Base-by-base conservation (phyloP, 2,113 vertebrate genomes). In the Cinclus mexicanus region DNA sequence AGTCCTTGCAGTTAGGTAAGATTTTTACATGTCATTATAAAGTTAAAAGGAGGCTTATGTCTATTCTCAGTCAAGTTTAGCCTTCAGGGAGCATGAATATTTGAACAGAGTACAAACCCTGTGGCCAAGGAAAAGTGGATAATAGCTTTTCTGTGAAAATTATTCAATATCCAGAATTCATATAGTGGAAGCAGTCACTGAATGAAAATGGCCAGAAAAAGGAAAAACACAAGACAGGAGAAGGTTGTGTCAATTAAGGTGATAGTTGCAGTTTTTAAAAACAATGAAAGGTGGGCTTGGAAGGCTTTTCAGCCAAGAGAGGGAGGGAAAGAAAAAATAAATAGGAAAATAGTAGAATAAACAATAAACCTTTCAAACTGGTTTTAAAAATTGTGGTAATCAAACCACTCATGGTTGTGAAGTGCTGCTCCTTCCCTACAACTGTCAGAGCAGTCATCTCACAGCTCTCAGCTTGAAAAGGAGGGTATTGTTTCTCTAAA, bases 61-160 rank as follows among this genome's bases (percentile, higher is more conserved):
- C 88, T 82, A 29, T 86, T 90, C 64, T 50, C 39, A 37, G 64
- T 80, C 64, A 88, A 91, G 64, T 59, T 95, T 46, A 64, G 63
- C 82, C 85, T 90, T 90, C 31, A 50, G 68, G 67, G 76, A 88
- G 52, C 0, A 1, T 23, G 64, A 81, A 77, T 87, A 88, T 91
- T 94, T 88, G 79, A 91, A 71, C 25, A 89, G 74, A 94, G 82
- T 90, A 77, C 42, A 83, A 91, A 42, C 47, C 56, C 35, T 42
- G 23, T 72, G 60, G 82, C 53, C 49, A 91, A 76, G 37, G 67
- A 89, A 84, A 69, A 63, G 49, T 14, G 37, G 80, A 80, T 49
- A 89, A 95, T 55, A 82, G 42, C 23, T 93, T 67, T 90, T 47
- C 41, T 1, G 1, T 86, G 53, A 88, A 90, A 85, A 85, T 21